Base-by-base conservation (phyloP, 2,113 vertebrate species). In the Enhydra lutris region DNA sequence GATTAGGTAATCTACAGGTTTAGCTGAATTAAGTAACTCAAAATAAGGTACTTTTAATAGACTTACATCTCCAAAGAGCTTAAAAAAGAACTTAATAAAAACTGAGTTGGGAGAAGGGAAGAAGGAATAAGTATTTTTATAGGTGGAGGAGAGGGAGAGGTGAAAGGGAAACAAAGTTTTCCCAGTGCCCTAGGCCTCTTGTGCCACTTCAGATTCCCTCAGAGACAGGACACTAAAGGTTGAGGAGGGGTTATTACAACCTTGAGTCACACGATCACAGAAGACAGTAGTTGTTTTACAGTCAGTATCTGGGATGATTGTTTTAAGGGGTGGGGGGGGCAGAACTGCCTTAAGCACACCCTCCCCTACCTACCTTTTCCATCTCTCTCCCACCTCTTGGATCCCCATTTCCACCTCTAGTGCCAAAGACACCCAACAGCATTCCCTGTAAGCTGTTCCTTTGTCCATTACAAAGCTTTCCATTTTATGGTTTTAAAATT, bases 401-500 rank as follows among this genome's bases (percentile, higher is more conserved):
- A 82, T 87, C 55, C 97, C 95, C 90, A 97, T 69, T 86, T 98
- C 86, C 95, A 96, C 83, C 79, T 96, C 82, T 52, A 95, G 47
- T 76, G 84, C 78, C 94, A 95, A 96, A 96, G 84, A 95, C 57
- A 95, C 93, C 88, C 92, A 96, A 93, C 61, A 95, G 76, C 84
- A 31, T 59, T 96, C 84, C 88, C 92, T 71, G 76, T 84, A 96
- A 95, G 36, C 80, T 97, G 83, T 90, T 95, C 31, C 21, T 93
- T 52, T 88, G 90, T 97, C 61, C 94, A 92, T 96, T 52, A 97
- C 83, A 97, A 97, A 39, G 59, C 85, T 94, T 96, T 36, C 90
- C 88, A 89, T 50, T 97, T 90, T 74, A 84, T 91, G 47, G 84
- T 74, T 97, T 97, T 87, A 98, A 98, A 97, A 95, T 92, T 84